Evolutionary conservation across 2,797 vertebrate genomes (phyloP).

Genomic region (Rhadinocentrus ornatus): DNA sequence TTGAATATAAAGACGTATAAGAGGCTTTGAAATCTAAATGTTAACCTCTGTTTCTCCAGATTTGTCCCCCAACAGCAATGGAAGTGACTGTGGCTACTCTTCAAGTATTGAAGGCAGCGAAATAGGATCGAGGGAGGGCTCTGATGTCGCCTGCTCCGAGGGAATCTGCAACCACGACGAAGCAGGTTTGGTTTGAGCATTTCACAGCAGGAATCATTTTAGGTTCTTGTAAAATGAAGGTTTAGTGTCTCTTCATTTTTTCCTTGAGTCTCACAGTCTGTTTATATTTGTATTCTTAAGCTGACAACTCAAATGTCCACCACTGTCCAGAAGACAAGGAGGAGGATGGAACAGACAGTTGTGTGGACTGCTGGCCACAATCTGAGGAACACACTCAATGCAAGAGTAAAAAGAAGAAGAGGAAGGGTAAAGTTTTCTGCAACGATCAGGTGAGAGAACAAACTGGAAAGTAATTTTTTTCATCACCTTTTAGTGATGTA

Average conservation of each 20-base stretch:
- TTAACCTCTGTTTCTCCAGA: conserved; percentile 72
- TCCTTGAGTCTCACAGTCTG: not conserved
- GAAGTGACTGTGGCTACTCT: conserved; percentile 95
- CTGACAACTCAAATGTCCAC: conserved; percentile 85
- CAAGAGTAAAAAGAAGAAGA: conserved; percentile 98
- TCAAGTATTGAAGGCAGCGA: conserved; percentile 98
- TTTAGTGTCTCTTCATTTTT: not conserved
- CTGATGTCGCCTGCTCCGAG: conserved; percentile 95
- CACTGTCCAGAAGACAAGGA: conserved; percentile 91
- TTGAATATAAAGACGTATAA: not conserved
- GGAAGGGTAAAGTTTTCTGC: conserved; percentile 88
- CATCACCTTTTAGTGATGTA: not conserved
- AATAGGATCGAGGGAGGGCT: conserved; percentile 91
- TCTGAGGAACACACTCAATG: conserved; percentile 86
- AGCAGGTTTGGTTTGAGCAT: conserved; percentile 82
- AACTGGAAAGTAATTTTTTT: not conserved
- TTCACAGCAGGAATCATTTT: not conserved
- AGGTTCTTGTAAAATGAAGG: not conserved
- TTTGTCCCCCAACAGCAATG: conserved; percentile 88
- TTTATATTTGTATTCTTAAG: conserved; percentile 67
- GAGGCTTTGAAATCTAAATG: not conserved
- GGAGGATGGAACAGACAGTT: conserved; percentile 89
- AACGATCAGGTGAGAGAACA: conserved; percentile 83
- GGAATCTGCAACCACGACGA: conserved; percentile 97
- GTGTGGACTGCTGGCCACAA: conserved; percentile 93